Evolutionary conservation across 2,888 invertebrate species (phyloP), one percentile per base, ranked within the genome.

Genomic region (Pollenia angustigena): DNA sequence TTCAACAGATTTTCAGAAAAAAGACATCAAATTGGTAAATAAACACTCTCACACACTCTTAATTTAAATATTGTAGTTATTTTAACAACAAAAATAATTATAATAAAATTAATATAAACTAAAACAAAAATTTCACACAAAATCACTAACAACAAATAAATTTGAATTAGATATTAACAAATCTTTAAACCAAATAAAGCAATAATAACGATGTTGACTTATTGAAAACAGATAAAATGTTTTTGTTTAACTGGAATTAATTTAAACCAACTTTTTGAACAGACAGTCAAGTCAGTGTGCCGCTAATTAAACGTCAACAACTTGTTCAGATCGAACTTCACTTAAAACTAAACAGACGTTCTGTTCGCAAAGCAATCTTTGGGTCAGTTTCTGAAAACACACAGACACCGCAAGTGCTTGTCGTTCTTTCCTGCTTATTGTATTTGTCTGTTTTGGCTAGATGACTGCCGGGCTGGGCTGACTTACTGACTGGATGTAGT

Each of bases 261-360:
- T 69, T 81, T 48, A 54, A 75, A 76, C 69, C 76, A 76, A 82
- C 76, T 62, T 82, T 82, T 54, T 52, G 40, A 58, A 76, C 80
- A 62, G 66, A 16, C 52, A 54, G 42, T n/a, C 58, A 74, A 66
- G 72, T 66, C 62, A 66, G 52, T 42, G n/a, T 72, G 81, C 87
- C 84, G 81, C 84, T 81, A 66, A 40, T 81, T 81, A 40, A 71
- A 64, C 50, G 23, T 81, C 72, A 81, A 84, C 87, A 40, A 84
- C 87, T 87, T 84, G 75, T 80, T 81, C 76, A 81, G 50, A 76
- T 87, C 84, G 84, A 87, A 86, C 83, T 87, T 87, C 76, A 87
- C 58, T 79, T 83, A 72, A 87, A 83, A 87, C 86, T 87, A 75
- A 85, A 81, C 75, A 75, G 62, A 44, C 81, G 68, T 82, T 79